Base-by-base conservation (phyloP, 2,113 vertebrate genomes). In the Plectropomus leopardus region DNA sequence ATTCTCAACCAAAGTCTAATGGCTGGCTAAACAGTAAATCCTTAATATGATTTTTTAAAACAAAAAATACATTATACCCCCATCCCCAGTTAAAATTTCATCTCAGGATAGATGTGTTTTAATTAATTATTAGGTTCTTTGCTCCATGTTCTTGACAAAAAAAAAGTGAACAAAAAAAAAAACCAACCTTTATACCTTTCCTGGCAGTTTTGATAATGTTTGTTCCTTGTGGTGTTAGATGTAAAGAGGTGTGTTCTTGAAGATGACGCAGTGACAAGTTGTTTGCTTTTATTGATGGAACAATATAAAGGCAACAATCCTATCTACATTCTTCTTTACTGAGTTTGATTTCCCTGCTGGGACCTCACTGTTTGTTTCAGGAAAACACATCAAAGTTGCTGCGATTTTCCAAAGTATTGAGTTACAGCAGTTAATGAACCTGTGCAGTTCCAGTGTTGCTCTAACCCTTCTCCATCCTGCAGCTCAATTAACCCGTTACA, bases 291-390 rank as follows among this genome's bases (percentile, higher is more conserved):
- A 34, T 3, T 44, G 3, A 28, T 59, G 14, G 23, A 53, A 50
- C 11, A 69, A 58, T 21, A 47, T 23, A 32, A 76, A 61, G 59
- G 26, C 42, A 15, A 45, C 50, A 59, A 15, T 28, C 19, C 45
- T 16, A 11, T 51, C 30, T 1, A 32, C 71, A 63, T 76, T 85
- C 36, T 61, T 58, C 44, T 40, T 30, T 24, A 13, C 21, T 61
- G 61, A 50, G 57, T 53, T 47, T 86, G 74, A 82, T 89, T 83
- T 85, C 76, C 86, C 76, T 65, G 48, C 51, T 55, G 81, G 53
- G 85, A 76, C 42, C 16, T 21, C 14, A 7, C 15, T 30, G 16
- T 72, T 83, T 75, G 45, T 84, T 50, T 78, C 64, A 78, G 73
- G 55, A 85, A 85, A 36, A 76, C 57, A 54, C 71, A 58, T 73